Evolutionary conservation across 2,888 invertebrate genomes (phyloP).

Genomic region (Acrocyrtus sp.): DNA sequence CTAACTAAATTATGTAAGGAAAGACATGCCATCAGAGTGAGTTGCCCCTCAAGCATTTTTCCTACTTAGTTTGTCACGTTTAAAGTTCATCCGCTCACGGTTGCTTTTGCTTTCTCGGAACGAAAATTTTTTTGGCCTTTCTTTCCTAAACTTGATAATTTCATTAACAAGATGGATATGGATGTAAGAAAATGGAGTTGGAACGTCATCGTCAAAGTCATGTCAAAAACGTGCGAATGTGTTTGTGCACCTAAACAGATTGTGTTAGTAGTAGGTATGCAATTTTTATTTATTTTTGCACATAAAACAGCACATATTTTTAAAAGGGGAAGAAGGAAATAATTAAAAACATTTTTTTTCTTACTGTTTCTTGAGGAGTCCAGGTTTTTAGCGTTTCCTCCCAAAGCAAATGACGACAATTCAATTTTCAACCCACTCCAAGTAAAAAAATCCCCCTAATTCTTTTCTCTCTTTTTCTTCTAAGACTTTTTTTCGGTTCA

Average conservation of each 20-base stretch:
- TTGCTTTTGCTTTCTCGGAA: too few relatives aligned
- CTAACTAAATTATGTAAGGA: too few relatives aligned
- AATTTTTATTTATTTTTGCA: not conserved
- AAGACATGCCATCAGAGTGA: too few relatives aligned
- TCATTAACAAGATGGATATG: not conserved
- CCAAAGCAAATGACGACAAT: not conserved
- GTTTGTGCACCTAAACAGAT: too few relatives aligned
- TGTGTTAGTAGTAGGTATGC: too few relatives aligned
- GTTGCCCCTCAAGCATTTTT: too few relatives aligned
- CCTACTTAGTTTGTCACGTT: too few relatives aligned
- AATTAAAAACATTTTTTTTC: too few relatives aligned
- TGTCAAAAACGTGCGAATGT: not conserved
- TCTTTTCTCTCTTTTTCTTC: not conserved
- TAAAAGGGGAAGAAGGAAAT: not conserved
- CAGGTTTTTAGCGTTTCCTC: conserved; percentile 23
- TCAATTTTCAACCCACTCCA: not conserved
- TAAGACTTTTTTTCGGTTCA: not conserved
- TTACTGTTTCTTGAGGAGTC: conserved; percentile 48
- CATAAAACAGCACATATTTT: not conserved
- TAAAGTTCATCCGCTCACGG: too few relatives aligned
- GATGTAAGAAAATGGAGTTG: not conserved
- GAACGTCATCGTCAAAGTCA: not conserved
- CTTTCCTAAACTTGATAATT: too few relatives aligned
- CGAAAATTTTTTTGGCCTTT: too few relatives aligned
- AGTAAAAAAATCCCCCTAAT: not conserved